Evolutionary conservation across 2,888 invertebrate species (phyloP).

Genomic region (Melieria crassipennis): DNA sequence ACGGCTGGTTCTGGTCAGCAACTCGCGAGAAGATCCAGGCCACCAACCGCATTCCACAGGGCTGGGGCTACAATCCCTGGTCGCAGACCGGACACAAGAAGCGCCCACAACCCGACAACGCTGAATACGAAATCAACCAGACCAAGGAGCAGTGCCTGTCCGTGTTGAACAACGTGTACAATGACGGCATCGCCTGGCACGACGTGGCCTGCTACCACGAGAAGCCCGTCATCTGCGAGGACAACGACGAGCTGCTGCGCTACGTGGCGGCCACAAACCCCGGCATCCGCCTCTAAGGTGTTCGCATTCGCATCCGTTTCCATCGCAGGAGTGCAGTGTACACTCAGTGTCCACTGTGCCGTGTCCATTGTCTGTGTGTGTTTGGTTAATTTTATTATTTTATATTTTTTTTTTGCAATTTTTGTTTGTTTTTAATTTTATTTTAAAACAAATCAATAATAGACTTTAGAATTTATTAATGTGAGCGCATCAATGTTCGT

Average conservation of each 20-base stretch:
- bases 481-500: constrained; percentile 21
- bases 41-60: constrained; percentile 74
- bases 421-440: constrained; percentile 56
- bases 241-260: constrained; percentile 86
- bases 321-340: constrained; percentile 30
- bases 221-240: constrained; percentile 91
- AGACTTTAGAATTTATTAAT: constrained; percentile 64
- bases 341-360: background rate
- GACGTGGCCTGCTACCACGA: constrained; percentile 94
- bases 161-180: constrained; percentile 91
- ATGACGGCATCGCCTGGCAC: constrained; percentile 93
- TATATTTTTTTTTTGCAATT: constrained; percentile 45
- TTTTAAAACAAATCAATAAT: constrained; percentile 58
- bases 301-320: constrained; percentile 10
- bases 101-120: constrained; percentile 87
- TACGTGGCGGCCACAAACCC: constrained; percentile 87
- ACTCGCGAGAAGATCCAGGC: constrained; percentile 87
- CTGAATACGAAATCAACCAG: constrained; percentile 89
- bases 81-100: constrained; percentile 92
- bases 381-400: constrained; percentile 44
- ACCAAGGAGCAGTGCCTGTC: constrained; percentile 89
- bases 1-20: constrained; percentile 94
- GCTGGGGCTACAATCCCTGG: constrained; percentile 85
- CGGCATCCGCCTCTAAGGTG: constrained; percentile 79
- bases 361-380: constrained; percentile 19